Percentiles rank a stretch among this genome's conserved stretches.
Conservation (phyloP, 2,113 vertebrate genomes). For the Muscicapa adusta region DNA sequence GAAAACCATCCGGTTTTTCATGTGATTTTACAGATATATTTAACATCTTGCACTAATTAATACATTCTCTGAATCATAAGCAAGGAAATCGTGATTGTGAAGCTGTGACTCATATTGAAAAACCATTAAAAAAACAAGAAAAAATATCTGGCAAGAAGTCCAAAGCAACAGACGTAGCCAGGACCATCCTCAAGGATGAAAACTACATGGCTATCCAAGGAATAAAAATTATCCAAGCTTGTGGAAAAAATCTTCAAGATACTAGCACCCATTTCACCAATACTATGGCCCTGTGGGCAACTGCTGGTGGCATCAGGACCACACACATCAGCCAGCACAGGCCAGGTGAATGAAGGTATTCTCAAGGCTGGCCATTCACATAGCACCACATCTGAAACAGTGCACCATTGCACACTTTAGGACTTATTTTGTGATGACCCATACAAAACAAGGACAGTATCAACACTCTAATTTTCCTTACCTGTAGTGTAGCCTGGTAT, state of each 20-base stretch:
- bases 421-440: not conserved
- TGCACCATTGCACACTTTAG: not conserved
- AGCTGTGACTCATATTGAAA: not conserved
- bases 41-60: not conserved
- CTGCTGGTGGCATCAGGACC: not conserved
- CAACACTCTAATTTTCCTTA: slow-evolving; percentile 3
- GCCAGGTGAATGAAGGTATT: not conserved
- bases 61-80: not conserved
- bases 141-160: not conserved
- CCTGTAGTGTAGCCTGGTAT: slow-evolving; percentile 29
- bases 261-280: not conserved
- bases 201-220: not conserved
- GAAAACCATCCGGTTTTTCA: not conserved
- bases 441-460: not conserved
- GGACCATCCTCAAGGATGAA: not conserved
- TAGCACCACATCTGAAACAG: not conserved
- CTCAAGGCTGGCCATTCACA: not conserved
- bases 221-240: not conserved
- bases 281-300: not conserved
- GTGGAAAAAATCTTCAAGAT: not conserved
- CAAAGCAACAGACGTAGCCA: not conserved
- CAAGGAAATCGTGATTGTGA: not conserved
- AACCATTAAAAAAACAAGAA: not conserved
- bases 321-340: not conserved
- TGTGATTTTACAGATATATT: not conserved